Evolutionary conservation across 2,888 invertebrate genomes (phyloP), one percentile per base, ranked within the genome.

Genomic region (Strigamia maritima): DNA sequence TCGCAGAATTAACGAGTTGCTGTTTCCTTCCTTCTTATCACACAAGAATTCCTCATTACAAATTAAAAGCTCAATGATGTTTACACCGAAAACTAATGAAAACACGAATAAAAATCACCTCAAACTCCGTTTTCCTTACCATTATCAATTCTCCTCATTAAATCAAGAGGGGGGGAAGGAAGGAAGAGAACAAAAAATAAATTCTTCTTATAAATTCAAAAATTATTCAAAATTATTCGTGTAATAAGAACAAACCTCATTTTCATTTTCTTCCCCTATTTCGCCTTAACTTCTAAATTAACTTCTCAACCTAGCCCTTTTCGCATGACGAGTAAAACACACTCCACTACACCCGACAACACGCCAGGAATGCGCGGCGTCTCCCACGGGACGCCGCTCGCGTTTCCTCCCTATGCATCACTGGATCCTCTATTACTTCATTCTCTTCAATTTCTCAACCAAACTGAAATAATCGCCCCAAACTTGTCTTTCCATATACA

Each of bases 301-400:
- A 60, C 60, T 60, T 60, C 60, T 60, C 60, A 60, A 60, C 60
- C 60, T 60, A 60, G 22, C 60, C 60, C 60, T 60, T 60, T 60
- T 60, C 60, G 60, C 60, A 60, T 60, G 60, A 60, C 22, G 60
- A 60, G 60, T 60, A 60, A 60, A 60, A 60, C 60, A 60, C 60
- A 60, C 60, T 60, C 60, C 22, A 60, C 60, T 60, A 60, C 60
- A 60, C 60, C 22, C 60, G 60, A 60, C 60, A 60, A 60, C 60
- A 60, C 60, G 60, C 60, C 6, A 60, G 60, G 60, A 60, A 60
- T 60, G 60, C 60, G 60, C 60, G 22, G 60, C 60, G 19, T 60
- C 60, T 60, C 60, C 60, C 60, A 60, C 19, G 60, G 60, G 60
- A 60, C 60, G 22, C 60, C 60, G 60, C 60, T 60, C 60, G 60